These are phyloP conservation scores for Phacellophora camtschatica DNA, from an alignment of 30 jellyfish, hydroid and myxozoan species.

Conservation along the genomic window DNA sequence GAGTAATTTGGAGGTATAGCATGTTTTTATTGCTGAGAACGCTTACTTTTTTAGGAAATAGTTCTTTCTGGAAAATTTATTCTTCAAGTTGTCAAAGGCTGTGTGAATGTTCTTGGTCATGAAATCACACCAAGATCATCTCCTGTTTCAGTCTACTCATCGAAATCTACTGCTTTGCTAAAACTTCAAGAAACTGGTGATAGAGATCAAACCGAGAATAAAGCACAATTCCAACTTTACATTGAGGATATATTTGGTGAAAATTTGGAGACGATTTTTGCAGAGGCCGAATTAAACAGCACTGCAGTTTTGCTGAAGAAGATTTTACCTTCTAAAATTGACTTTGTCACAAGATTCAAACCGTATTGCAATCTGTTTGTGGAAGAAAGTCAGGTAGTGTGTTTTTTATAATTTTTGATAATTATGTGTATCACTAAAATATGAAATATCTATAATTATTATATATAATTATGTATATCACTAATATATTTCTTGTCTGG, in stretches of 20 bases:
- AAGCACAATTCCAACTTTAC: background rate
- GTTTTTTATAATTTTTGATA: too few relatives aligned
- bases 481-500: too few relatives aligned
- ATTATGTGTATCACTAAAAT: too few relatives aligned
- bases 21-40: too few relatives aligned
- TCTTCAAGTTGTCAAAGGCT: slow-evolving; percentile 34
- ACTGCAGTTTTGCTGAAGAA: background rate
- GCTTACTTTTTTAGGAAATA: slow-evolving; percentile 3
- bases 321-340: background rate
- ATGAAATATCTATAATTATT: too few relatives aligned
- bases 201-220: background rate
- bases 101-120: slow-evolving; percentile 13
- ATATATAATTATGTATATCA: too few relatives aligned
- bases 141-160: background rate
- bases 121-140: slow-evolving; percentile 2
- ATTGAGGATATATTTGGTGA: background rate
- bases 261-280: background rate
- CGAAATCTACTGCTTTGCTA: slow-evolving; percentile 8
- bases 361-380: background rate
- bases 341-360: background rate
- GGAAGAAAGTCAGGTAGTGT: background rate
- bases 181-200: slow-evolving; percentile 4
- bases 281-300: background rate
- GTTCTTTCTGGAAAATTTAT: slow-evolving; percentile 6
- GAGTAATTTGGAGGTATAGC: too few relatives aligned